Evolutionary conservation across 2,797 vertebrate genomes (phyloP).

Genomic region (Periparus ater): DNA sequence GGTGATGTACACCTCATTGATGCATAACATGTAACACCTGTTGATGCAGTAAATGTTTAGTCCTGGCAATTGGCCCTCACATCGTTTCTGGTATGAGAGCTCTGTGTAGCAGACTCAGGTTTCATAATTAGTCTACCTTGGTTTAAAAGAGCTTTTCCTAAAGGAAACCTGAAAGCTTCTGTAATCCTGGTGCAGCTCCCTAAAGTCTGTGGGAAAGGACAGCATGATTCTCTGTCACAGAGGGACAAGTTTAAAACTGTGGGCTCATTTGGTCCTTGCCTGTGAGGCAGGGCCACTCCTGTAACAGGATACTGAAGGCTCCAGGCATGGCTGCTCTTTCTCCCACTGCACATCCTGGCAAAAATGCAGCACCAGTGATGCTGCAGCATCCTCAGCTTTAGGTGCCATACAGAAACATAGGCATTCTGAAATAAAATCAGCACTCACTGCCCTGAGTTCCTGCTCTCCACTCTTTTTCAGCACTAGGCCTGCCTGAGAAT

Average conservation of each 20-base stretch:
- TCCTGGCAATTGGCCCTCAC: conserved; percentile 51
- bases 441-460: neutral
- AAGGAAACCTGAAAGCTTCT: neutral
- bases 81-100: conserved; percentile 5
- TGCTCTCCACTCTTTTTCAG: neutral
- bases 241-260: neutral
- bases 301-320: neutral
- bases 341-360: neutral
- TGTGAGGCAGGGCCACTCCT: neutral
- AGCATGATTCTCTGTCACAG: neutral
- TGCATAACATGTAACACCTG: conserved; percentile 61
- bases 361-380: fast-evolving
- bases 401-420: neutral
- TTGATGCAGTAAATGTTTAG: conserved; percentile 49
- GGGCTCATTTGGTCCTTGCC: neutral
- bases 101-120: neutral
- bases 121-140: neutral
- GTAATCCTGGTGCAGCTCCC: neutral
- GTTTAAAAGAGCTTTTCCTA: neutral
- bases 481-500: neutral
- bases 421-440: neutral
- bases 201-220: neutral
- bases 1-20: conserved; percentile 60
- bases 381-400: neutral
- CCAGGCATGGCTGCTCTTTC: neutral